phyloP scores from a whole-genome alignment of 1,140 invertebrate genomes.

The Drosophila repleta region DNA sequence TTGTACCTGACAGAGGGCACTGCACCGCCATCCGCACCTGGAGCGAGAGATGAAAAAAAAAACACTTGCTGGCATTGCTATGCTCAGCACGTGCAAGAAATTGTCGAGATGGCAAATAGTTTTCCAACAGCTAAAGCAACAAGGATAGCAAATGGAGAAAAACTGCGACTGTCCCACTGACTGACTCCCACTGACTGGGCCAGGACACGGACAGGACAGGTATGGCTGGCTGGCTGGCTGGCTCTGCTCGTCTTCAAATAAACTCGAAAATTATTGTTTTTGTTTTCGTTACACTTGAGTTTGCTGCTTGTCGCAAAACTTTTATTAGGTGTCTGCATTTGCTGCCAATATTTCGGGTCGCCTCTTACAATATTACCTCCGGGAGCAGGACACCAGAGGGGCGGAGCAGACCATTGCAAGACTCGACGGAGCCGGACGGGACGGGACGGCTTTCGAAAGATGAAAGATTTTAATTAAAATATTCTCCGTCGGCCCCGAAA shows the following conservation, averaged over 20 bases:
- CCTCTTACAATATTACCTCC: slow-evolving; percentile 70
- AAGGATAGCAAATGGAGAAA: slow-evolving; percentile 68
- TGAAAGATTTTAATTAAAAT: slow-evolving; percentile 78
- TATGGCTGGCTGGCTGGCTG: slow-evolving; percentile 14
- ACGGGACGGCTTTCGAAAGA: slow-evolving; percentile 19
- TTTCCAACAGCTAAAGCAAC: slow-evolving; percentile 62
- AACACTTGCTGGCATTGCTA: slow-evolving; percentile 63
- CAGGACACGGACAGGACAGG: not conserved
- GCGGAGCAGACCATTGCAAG: too few species aligned
- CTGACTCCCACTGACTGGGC: slow-evolving; percentile 45
- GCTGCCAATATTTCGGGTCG: slow-evolving; percentile 64
- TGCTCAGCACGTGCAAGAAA: slow-evolving; percentile 78
- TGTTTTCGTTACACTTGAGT: slow-evolving; percentile 78
- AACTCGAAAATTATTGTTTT: slow-evolving; percentile 79
- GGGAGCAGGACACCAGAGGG: slow-evolving; percentile 35
- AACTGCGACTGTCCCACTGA: slow-evolving; percentile 77
- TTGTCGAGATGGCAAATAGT: slow-evolving; percentile 82
- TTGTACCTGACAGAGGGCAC: slow-evolving; percentile 51
- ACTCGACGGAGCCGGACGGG: too few species aligned
- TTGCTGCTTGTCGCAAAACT: slow-evolving; percentile 74
- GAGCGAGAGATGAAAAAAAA: slow-evolving; percentile 35
- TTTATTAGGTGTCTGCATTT: slow-evolving; percentile 82
- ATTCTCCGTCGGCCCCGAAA: slow-evolving; percentile 47
- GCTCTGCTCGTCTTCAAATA: slow-evolving; percentile 38
- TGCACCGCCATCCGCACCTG: not conserved